Conservation (phyloP, 2,888 invertebrate genomes). For the Tanaodytes sp. region DNA sequence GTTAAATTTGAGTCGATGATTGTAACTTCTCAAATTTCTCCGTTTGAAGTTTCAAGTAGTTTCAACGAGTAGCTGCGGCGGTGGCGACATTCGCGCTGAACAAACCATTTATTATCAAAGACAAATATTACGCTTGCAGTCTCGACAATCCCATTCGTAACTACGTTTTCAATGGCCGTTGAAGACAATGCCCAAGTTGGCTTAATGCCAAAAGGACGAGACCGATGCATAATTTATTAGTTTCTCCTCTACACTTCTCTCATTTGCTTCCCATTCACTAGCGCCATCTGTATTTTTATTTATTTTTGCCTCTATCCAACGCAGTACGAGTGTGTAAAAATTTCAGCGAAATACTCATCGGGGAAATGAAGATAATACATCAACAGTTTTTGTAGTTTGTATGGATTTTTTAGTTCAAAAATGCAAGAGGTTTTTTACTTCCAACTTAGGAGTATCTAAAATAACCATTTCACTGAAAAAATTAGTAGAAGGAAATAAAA, state of each 20-base stretch:
- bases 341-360: too few relatives aligned
- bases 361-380: too few relatives aligned
- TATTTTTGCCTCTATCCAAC: background rate
- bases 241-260: constrained; percentile 18
- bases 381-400: too few relatives aligned
- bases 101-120: constrained; percentile 64
- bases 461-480: too few relatives aligned
- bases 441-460: too few relatives aligned
- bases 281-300: constrained; percentile 15
- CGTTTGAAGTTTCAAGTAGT: constrained; percentile 19
- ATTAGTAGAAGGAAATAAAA: too few relatives aligned
- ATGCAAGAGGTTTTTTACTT: too few relatives aligned
- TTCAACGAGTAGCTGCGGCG: constrained; percentile 25
- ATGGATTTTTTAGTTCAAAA: too few relatives aligned
- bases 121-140: constrained; percentile 63
- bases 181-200: constrained; percentile 52
- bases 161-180: constrained; percentile 56
- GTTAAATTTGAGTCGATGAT: constrained; percentile 21
- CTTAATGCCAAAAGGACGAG: constrained; percentile 64
- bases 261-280: constrained; percentile 10
- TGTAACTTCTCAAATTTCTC: constrained; percentile 22
- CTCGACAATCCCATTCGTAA: constrained; percentile 61
- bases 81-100: constrained; percentile 24
- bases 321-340: too few relatives aligned
- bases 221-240: constrained; percentile 65